phyloP scores from a whole-genome alignment of 2,888 invertebrate genomes.

The Catocala nupta region DNA sequence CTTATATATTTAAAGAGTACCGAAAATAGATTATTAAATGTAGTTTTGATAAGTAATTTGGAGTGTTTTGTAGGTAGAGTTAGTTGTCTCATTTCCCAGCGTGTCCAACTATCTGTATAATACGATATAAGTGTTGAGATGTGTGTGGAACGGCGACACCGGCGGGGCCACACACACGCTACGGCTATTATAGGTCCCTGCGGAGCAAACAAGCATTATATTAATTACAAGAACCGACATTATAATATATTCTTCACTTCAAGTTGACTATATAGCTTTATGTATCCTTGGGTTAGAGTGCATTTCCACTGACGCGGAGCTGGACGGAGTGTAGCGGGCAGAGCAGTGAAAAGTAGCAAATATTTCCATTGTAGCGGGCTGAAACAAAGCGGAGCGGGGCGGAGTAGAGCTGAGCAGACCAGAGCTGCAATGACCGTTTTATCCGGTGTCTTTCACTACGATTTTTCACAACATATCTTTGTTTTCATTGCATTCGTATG shows the following conservation, averaged over 20 bases:
- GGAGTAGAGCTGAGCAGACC: no score
- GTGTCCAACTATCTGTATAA: slow-evolving; percentile 16
- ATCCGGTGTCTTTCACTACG: no score
- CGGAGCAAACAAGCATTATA: slow-evolving; percentile 1
- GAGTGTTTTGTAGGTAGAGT: slow-evolving; percentile 13
- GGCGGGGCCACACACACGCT: slow-evolving; percentile 25
- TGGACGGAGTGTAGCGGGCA: no score
- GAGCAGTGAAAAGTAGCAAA: no score
- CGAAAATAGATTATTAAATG: slow-evolving; percentile 20
- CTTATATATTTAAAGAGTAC: slow-evolving; percentile 12
- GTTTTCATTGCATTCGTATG: no score
- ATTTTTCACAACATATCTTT: no score
- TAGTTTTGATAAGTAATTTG: slow-evolving; percentile 8
- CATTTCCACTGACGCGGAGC: no score
- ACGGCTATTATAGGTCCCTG: slow-evolving; percentile 50
- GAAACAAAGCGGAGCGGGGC: no score
- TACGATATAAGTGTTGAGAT: slow-evolving; percentile 2
- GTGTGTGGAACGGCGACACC: slow-evolving; percentile 9
- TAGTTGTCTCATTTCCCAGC: slow-evolving; percentile 29
- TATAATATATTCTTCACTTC: neutral
- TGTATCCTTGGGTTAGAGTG: no score
- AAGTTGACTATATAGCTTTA: no score
- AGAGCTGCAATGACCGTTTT: no score
- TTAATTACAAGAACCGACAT: neutral
- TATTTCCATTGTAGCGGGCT: no score